Base-by-base conservation (phyloP, 1,140 invertebrate genomes). In the Cydia strobilella region DNA sequence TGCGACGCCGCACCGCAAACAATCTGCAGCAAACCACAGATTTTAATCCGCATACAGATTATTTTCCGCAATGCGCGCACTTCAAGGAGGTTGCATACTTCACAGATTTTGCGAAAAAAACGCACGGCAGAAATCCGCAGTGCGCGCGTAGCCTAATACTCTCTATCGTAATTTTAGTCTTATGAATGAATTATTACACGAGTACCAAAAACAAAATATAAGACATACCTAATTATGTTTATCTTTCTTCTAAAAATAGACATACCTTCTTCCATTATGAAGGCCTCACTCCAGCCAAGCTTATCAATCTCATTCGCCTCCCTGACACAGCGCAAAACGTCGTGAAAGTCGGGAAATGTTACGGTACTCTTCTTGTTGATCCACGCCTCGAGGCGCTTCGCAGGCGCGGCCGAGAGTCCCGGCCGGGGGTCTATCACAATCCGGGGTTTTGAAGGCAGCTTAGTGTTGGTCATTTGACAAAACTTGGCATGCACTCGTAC, bases 241-340 rank as follows among this genome's bases (percentile, higher is more conserved):
- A 72, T 23, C 23, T 73, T 77, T 76, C 25, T 72, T 54, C 42
- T 27, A 63, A 69, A 15, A 39, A 31, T 20, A n/a, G 31, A 71
- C n/a, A 62, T 84, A 92, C 91, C 91, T 91, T 93, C 91, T 77
- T 90, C 91, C 83, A 89, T 88, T 35, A 91, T 85, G 74, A 91
- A 86, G 73, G 82, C 83, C 39, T 93, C 90, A 77, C 82, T 91
- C 88, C 85, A 90, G 6, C 86, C 80, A 1, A 93, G 75, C 25
- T 84, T 86, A 59, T 91, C 88, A 75, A 89, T 88, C 2, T 84
- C 76, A 76, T 93, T 93, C 1, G 89, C 90, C 7, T 90, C 86
- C 51, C 81, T 81, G 1, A 93, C 89, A 75, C 89, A 93, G 4
- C 82, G 79, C 7, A 93, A 63, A 0, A 93, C 91, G 80, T 93